Evolutionary conservation across 2,113 vertebrate genomes (phyloP).

Genomic region (Seriola aureovittata): DNA sequence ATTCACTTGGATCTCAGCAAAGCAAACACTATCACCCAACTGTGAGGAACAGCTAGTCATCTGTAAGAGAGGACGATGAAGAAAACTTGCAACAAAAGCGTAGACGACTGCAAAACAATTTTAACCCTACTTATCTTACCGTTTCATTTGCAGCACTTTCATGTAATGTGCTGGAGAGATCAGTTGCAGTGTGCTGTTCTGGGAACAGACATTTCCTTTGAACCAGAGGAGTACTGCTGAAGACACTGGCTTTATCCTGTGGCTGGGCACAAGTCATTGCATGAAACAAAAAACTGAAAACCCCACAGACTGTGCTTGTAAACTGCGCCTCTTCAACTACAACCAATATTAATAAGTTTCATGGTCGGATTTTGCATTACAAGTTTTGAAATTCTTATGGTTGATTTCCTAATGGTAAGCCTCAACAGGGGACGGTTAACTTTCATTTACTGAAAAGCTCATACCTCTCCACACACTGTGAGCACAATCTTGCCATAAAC

Average conservation of each 20-base stretch:
- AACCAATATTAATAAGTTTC: not conserved
- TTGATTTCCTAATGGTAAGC: not conserved
- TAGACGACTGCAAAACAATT: not conserved
- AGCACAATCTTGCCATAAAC: slow-evolving; percentile 87
- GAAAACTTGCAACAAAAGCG: not conserved
- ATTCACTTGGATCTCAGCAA: slow-evolving; percentile 73
- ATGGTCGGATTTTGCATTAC: not conserved
- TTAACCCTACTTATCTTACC: slow-evolving; percentile 43
- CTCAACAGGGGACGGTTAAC: not conserved
- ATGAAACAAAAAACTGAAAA: not conserved
- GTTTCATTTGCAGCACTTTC: slow-evolving; percentile 60
- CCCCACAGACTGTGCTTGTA: not conserved
- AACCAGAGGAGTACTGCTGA: slow-evolving; percentile 80
- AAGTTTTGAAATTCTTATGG: not conserved
- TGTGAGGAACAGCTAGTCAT: slow-evolving; percentile 63
- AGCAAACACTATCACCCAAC: slow-evolving; percentile 66
- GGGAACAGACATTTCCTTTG: slow-evolving; percentile 64
- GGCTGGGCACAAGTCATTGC: slow-evolving; percentile 3
- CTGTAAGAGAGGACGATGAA: slow-evolving; percentile 38
- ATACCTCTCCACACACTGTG: slow-evolving; percentile 85
- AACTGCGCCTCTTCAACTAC: not conserved
- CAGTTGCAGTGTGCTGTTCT: slow-evolving; percentile 58
- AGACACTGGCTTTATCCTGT: slow-evolving; percentile 71
- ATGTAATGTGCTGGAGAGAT: slow-evolving; percentile 61
- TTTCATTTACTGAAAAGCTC: not conserved